These are phyloP conservation scores for Zootoca vivipara DNA, from an alignment of 2,113 vertebrate species.

Conservation along the genomic window DNA sequence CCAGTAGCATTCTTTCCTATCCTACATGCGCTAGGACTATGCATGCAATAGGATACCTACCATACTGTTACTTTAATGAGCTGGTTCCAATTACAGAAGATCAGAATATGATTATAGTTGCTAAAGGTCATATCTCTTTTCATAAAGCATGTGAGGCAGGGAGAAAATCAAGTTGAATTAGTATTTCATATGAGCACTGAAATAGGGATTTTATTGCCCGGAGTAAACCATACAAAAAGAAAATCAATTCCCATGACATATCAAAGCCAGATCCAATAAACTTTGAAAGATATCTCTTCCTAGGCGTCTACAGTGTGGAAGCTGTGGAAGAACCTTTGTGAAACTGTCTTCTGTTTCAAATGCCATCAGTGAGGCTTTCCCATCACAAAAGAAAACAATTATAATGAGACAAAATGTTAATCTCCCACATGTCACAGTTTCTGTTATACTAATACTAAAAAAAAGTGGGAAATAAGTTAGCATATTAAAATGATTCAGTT, in stretches of 20 bases:
- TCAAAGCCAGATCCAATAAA: slow-evolving; percentile 26
- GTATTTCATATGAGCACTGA: slow-evolving; percentile 13
- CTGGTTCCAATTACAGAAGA: slow-evolving; percentile 23
- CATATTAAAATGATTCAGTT: slow-evolving; percentile 16
- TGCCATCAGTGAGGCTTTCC: not conserved
- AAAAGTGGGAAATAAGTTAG: not conserved
- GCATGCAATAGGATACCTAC: not conserved
- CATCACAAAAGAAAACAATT: slow-evolving; percentile 37
- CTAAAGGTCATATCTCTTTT: slow-evolving; percentile 31
- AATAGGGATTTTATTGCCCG: slow-evolving; percentile 34
- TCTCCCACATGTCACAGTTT: slow-evolving; percentile 40
- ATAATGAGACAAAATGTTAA: slow-evolving; percentile 52
- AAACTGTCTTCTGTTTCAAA: not conserved
- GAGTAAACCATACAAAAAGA: slow-evolving; percentile 8
- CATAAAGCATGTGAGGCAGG: slow-evolving; percentile 4
- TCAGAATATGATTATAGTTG: slow-evolving; percentile 23
- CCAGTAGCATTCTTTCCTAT: not conserved
- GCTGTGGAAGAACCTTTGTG: slow-evolving; percentile 14
- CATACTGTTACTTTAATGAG: slow-evolving; percentile 5
- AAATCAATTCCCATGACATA: slow-evolving; percentile 16
- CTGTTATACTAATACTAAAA: slow-evolving; percentile 28
- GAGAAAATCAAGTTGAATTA: slow-evolving; percentile 33
- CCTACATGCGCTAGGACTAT: not conserved
- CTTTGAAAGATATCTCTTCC: slow-evolving; percentile 19
- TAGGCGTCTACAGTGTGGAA: slow-evolving; percentile 19